These are phyloP conservation scores for Penaeus monodon DNA, from an alignment of 2,888 invertebrate genomes.

Conservation along the genomic window DNA sequence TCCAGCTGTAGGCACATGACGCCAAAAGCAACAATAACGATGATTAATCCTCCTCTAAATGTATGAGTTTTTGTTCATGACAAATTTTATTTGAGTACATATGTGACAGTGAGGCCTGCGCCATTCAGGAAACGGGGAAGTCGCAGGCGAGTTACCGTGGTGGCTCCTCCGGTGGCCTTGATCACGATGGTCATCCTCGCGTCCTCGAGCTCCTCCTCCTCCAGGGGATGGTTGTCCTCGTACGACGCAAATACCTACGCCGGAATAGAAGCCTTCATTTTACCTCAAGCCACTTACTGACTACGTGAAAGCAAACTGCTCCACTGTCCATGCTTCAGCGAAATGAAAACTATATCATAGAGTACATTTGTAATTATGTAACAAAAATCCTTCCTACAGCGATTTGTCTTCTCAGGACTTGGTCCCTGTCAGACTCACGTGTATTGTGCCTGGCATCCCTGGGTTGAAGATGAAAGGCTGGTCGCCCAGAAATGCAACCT, in stretches of 20 bases:
- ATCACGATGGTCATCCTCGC: constrained; percentile 25
- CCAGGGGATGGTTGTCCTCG: constrained; percentile 57
- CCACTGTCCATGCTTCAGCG: too few species aligned
- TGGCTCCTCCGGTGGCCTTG: constrained; percentile 1
- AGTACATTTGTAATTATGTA: too few species aligned
- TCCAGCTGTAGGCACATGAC: constrained; percentile 17
- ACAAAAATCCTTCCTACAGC: too few species aligned
- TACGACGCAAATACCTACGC: constrained; percentile 56
- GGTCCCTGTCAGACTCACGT: constrained; percentile 75
- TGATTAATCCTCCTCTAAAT: too few species aligned
- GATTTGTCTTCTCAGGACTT: neutral
- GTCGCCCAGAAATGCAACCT: constrained; percentile 81
- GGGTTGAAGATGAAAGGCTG: constrained; percentile 95
- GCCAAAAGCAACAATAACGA: neutral
- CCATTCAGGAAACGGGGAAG: too few species aligned
- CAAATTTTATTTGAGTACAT: too few species aligned
- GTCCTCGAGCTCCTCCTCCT: constrained; percentile 50
- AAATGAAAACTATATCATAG: too few species aligned
- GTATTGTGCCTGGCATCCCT: constrained; percentile 88
- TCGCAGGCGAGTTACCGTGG: constrained; percentile 8
- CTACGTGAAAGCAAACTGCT: too few species aligned
- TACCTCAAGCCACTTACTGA: too few species aligned
- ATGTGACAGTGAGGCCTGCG: too few species aligned
- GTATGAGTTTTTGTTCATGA: too few species aligned
- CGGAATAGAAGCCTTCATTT: too few species aligned